These are phyloP conservation scores for Anticlea derivata DNA, from an alignment of 2,888 invertebrate species.

Conservation along the genomic window DNA sequence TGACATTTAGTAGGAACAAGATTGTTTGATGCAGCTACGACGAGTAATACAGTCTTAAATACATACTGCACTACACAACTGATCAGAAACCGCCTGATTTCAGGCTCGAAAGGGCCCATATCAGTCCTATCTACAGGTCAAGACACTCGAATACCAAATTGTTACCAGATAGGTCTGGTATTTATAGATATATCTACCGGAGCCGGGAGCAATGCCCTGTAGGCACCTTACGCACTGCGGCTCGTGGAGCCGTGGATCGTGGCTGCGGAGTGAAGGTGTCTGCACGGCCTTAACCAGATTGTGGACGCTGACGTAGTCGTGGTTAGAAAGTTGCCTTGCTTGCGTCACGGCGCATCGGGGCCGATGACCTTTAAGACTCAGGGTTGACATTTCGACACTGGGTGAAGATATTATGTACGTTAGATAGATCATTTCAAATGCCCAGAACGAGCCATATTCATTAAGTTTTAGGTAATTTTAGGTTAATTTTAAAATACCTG, in stretches of 20 bases:
- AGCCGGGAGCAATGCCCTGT: conserved; percentile 45
- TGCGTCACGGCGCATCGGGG: conserved; percentile 76
- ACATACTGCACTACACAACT: not conserved
- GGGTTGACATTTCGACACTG: conserved; percentile 38
- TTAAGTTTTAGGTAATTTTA: too few species aligned
- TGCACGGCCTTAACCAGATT: conserved; percentile 71
- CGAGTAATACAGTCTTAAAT: too few species aligned
- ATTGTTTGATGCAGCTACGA: too few species aligned
- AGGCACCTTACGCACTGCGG: conserved; percentile 27
- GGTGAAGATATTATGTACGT: too few species aligned
- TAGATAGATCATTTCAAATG: too few species aligned
- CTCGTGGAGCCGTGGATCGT: conserved; percentile 35
- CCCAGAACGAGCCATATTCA: too few species aligned
- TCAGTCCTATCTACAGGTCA: conserved; percentile 14
- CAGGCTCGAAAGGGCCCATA: not conserved
- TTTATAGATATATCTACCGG: conserved; percentile 30
- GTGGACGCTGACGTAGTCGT: conserved; percentile 70
- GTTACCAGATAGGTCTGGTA: conserved; percentile 20
- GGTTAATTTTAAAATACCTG: too few species aligned
- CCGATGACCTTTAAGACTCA: conserved; percentile 56
- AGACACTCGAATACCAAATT: conserved; percentile 9
- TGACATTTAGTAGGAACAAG: too few species aligned
- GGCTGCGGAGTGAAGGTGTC: conserved; percentile 50
- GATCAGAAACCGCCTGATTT: not conserved
- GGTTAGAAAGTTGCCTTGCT: conserved; percentile 79